A percentile compares a stretch with the other conserved stretches of the same genome.
phyloP scores from a whole-genome alignment of 92 coral and sea anemone species.

The Paragorgia papillata region DNA sequence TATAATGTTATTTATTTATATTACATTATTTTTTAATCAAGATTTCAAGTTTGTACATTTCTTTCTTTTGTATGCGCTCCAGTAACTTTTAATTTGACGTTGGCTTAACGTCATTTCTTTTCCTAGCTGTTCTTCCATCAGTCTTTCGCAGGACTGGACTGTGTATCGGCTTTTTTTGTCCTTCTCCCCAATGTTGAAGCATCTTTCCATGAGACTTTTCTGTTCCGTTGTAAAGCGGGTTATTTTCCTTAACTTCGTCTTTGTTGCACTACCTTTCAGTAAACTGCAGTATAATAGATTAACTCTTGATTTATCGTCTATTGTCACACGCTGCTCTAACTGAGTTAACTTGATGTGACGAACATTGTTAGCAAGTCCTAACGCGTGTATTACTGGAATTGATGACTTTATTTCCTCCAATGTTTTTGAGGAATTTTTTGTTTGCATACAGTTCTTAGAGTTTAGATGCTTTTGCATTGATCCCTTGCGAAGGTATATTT shows the following conservation, averaged over 20 bases:
- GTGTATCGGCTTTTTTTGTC: slow-evolving; percentile 12
- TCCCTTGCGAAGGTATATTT: slow-evolving; percentile 7
- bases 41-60: not conserved
- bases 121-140: slow-evolving; percentile 21
- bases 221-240: too few species aligned
- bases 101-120: slow-evolving; percentile 15
- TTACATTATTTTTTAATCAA: too few species aligned
- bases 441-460: not conserved
- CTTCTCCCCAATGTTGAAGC: slow-evolving; percentile 8
- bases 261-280: slow-evolving; percentile 53
- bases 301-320: slow-evolving; percentile 7
- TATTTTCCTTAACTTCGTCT: too few species aligned
- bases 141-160: not conserved
- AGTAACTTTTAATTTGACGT: slow-evolving; percentile 28
- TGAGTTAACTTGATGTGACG: not conserved
- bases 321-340: not conserved
- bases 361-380: slow-evolving; percentile 18
- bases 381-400: slow-evolving; percentile 15
- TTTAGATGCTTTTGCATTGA: too few species aligned
- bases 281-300: not conserved
- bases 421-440: not conserved
- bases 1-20: too few species aligned
- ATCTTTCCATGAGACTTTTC: slow-evolving; percentile 41
- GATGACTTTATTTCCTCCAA: slow-evolving; percentile 14
- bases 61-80: slow-evolving; percentile 24